These are phyloP conservation scores for Myopa testacea DNA, from an alignment of 2,888 invertebrate genomes.

Conservation along the genomic window DNA sequence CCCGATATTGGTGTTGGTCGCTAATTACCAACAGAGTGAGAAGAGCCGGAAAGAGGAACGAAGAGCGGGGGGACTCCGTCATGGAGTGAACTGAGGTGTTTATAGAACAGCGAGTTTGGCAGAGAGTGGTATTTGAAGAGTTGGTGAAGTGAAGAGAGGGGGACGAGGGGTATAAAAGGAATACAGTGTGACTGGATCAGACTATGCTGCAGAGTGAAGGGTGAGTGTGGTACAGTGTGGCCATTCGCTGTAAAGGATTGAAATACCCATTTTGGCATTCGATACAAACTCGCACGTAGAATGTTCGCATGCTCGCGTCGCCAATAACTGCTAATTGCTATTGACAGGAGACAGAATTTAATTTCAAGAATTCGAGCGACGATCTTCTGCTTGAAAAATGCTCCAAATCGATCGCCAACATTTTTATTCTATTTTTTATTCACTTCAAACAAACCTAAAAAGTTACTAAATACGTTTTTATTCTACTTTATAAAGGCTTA, in stretches of 20 bases:
- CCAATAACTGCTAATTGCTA: constrained; percentile 30
- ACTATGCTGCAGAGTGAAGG: background rate
- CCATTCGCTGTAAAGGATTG: constrained; percentile 1
- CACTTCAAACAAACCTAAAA: too few relatives aligned
- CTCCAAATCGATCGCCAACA: too few relatives aligned
- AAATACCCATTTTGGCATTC: constrained; percentile 33
- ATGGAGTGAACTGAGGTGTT: background rate
- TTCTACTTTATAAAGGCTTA: too few relatives aligned
- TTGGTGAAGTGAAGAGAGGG: background rate
- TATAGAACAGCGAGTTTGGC: background rate
- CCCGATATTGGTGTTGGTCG: constrained; percentile 8
- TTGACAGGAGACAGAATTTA: constrained; percentile 34
- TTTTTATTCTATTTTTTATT: too few relatives aligned
- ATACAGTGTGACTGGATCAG: too few relatives aligned
- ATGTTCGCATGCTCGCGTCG: constrained; percentile 6
- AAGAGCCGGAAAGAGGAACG: background rate
- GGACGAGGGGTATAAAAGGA: background rate
- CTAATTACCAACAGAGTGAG: constrained; percentile 25
- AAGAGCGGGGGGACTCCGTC: background rate
- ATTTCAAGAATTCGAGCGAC: background rate
- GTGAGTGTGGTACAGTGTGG: background rate
- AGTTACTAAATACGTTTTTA: too few relatives aligned
- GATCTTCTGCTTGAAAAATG: background rate
- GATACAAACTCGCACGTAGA: constrained; percentile 13
- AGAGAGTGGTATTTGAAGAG: background rate